Evolutionary conservation across 2,113 vertebrate species (phyloP), one percentile per base, ranked within the genome.

Genomic region (Rhinolophus sinicus): DNA sequence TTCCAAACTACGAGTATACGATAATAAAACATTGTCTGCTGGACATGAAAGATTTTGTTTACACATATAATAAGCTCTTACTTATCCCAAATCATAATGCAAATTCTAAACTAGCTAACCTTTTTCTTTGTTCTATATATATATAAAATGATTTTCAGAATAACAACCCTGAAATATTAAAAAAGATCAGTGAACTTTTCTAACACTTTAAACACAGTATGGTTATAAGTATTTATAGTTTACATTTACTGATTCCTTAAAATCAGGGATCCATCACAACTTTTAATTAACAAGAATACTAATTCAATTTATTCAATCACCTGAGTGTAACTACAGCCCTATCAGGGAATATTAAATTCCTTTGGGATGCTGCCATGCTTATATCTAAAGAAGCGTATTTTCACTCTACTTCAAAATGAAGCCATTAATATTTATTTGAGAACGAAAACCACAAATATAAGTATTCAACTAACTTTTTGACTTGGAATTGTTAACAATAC

Each of bases 1-100:
- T 88, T 67, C 30, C 67, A 85, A 82, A 89, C 2, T 80, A 47
- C 47, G 47, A 47, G 47, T 47, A 69, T 73, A 14, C 6, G 52
- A 3, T 44, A 80, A 64, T 21, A 76, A 28, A 73, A 90, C 35
- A 18, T 75, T 64, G 3, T 18, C n/a, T 95, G 10, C 30, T 89
- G 62, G 52, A 82, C 35, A 44, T 92, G 26, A 75, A 89, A 96
- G 69, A 75, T 83, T 91, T 82, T 30, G 19, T 56, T 87, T 47
- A 50, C 10, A 64, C 0, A 54, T 54, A 84, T 22, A 38, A 67
- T 1, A 58, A 78, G 44, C 14, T 70, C 50, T 90, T 33, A 52
- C 14, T 72, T 94, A 65, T 44, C 35, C 3, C 52, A 83, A 84
- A 18, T 80, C 10, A 30, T 75, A 93, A 52, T 56, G 2, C 26